Evolutionary conservation across 2,797 vertebrate genomes (phyloP).

Genomic region (Peromyscus nudipes): DNA sequence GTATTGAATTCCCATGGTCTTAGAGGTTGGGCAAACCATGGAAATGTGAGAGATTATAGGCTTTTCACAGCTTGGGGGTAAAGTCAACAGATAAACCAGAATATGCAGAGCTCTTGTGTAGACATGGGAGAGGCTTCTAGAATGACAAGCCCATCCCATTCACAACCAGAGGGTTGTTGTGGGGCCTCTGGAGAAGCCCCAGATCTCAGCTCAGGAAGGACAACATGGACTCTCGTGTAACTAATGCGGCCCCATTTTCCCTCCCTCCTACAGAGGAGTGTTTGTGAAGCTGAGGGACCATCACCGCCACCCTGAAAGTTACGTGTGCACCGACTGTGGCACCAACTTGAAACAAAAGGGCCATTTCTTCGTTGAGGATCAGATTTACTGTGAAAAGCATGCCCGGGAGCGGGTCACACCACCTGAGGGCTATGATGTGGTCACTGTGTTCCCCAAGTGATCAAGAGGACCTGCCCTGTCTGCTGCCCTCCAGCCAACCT

Average conservation of each 20-base stretch:
- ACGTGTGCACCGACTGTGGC: constrained; percentile 95
- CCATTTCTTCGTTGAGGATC: constrained; percentile 98
- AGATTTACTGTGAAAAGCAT: constrained; percentile 98
- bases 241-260: background rate
- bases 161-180: background rate
- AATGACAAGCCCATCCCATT: background rate
- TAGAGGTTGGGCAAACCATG: too few species aligned
- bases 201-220: background rate
- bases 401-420: constrained; percentile 94
- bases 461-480: fast-evolving
- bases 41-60: background rate
- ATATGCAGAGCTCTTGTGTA: background rate
- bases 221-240: background rate
- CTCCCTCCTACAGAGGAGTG: constrained; percentile 90
- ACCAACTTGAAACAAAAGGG: constrained; percentile 98
- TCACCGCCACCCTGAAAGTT: constrained; percentile 97
- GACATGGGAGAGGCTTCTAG: background rate
- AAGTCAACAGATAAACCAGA: background rate
- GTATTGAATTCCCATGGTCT: constrained; percentile 82
- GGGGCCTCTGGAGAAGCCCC: background rate
- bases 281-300: constrained; percentile 97
- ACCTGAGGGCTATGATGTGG: constrained; percentile 97
- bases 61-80: background rate
- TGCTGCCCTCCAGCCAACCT: background rate
- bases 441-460: constrained; percentile 97